phyloP scores from a whole-genome alignment of 1,140 invertebrate species.

The Aphis gossypii region DNA sequence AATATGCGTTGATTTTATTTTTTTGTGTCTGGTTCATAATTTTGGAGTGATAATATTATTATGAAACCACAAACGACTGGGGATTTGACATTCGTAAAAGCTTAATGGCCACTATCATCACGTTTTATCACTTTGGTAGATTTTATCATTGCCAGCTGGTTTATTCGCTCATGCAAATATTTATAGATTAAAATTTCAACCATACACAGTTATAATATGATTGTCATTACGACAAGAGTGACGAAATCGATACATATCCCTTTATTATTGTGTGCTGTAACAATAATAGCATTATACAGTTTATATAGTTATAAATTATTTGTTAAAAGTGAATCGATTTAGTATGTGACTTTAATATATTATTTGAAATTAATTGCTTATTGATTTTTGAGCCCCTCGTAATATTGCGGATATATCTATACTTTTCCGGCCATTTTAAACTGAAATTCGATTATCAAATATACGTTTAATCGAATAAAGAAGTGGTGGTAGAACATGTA shows the following conservation, averaged over 20 bases:
- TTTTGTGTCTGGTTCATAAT: not conserved
- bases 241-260: not conserved
- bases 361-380: not conserved
- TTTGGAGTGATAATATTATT: not conserved
- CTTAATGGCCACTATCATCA: not conserved
- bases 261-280: not conserved
- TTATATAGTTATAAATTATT: not conserved
- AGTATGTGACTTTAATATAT: not conserved
- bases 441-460: not conserved
- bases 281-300: not conserved
- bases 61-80: too few relatives aligned
- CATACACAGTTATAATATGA: too few relatives aligned
- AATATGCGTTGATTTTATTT: not conserved
- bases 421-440: not conserved
- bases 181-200: not conserved
- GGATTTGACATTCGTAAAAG: too few relatives aligned
- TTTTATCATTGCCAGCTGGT: not conserved
- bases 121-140: not conserved
- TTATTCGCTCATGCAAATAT: not conserved
- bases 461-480: not conserved
- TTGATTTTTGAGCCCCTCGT: not conserved
- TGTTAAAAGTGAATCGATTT: not conserved
- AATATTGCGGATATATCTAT: not conserved
- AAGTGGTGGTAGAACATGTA: too few relatives aligned
- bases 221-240: not conserved